Conservation (phyloP, 2,888 invertebrate genomes). For the Mesorhabditis belari region DNA sequence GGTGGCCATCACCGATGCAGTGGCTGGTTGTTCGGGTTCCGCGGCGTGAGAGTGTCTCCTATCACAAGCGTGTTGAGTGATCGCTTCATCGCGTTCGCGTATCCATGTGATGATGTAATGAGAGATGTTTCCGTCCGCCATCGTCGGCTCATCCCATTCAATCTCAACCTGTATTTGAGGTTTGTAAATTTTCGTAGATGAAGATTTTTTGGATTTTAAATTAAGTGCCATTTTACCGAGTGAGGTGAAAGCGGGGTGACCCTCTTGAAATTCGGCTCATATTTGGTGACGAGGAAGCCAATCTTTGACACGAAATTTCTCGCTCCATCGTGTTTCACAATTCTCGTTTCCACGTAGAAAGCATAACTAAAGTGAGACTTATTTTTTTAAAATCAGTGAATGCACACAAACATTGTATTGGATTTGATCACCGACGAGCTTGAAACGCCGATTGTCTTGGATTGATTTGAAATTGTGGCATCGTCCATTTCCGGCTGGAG, state of each 20-base stretch:
- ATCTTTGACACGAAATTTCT: slow-evolving; percentile 47
- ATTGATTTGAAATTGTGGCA: no score
- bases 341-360: slow-evolving; percentile 76
- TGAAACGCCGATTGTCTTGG: no score
- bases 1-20: background rate
- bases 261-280: no score
- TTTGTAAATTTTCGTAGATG: no score
- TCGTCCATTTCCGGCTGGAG: slow-evolving; percentile 5
- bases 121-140: slow-evolving; percentile 76
- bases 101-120: slow-evolving; percentile 62
- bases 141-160: slow-evolving; percentile 71
- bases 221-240: no score
- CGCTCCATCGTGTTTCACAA: slow-evolving; percentile 48
- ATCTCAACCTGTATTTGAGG: background rate
- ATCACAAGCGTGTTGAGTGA: background rate
- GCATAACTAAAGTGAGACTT: slow-evolving; percentile 71
- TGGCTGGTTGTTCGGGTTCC: background rate
- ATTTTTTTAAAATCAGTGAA: background rate
- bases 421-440: background rate
- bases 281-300: slow-evolving; percentile 36
- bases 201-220: no score
- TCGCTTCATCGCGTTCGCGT: background rate
- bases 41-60: background rate
- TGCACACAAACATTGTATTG: background rate
- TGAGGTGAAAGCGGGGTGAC: no score